Percentiles rank a stretch among this genome's conserved stretches.
phyloP scores from a whole-genome alignment of 2,888 invertebrate species.

The Orthosia gothica region DNA sequence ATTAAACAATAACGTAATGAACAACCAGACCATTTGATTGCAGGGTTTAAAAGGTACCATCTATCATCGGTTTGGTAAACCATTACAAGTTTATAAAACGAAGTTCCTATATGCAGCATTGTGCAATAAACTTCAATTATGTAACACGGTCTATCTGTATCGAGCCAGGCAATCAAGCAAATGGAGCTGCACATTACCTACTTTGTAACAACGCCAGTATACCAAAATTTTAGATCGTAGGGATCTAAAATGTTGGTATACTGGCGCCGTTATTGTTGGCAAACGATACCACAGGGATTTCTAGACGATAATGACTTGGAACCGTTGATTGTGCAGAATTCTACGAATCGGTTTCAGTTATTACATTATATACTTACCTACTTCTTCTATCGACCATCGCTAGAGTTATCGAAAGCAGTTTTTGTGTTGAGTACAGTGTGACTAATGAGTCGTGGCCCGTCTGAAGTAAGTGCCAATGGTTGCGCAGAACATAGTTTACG shows the following conservation, averaged over 20 bases:
- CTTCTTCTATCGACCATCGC: not conserved
- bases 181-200: not conserved
- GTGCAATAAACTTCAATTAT: conserved; percentile 15
- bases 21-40: not conserved
- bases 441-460: too few species aligned
- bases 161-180: conserved; percentile 14
- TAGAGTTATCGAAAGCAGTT: not conserved
- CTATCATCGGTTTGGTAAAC: not conserved
- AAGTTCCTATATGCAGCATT: not conserved
- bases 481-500: too few species aligned
- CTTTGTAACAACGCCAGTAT: not conserved
- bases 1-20: not conserved
- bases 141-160: not conserved
- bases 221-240: not conserved
- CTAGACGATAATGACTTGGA: not conserved
- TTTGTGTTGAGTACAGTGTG: too few species aligned
- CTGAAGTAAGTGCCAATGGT: too few species aligned
- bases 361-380: too few species aligned
- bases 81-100: not conserved
- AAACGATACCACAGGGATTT: conserved; percentile 18
- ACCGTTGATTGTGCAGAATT: conserved; percentile 8
- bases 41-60: not conserved
- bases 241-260: too few species aligned
- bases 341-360: not conserved
- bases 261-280: too few species aligned